phyloP scores from a whole-genome alignment of 2,888 invertebrate species.

The Rambutsinella grinnellia region DNA sequence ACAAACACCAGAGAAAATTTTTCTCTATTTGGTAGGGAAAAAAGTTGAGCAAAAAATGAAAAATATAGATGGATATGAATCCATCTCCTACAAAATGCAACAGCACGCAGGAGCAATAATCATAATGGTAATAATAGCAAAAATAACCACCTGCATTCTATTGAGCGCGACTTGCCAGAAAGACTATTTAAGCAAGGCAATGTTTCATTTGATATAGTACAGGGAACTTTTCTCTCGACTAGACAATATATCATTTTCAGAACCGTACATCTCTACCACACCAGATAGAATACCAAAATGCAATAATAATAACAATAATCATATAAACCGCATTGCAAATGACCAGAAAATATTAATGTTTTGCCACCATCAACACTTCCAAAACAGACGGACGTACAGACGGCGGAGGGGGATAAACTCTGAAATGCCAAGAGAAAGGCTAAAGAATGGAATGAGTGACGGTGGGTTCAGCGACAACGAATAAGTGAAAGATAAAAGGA shows the following conservation, averaged over 20 bases:
- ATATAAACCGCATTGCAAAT: slow-evolving; percentile 35
- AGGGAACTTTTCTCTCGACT: too few relatives aligned
- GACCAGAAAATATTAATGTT: slow-evolving; percentile 38
- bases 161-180: not conserved
- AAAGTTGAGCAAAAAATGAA: not conserved
- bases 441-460: slow-evolving; percentile 10
- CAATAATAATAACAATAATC: slow-evolving; percentile 24
- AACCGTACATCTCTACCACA: too few relatives aligned
- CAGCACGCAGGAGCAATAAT: slow-evolving; percentile 38
- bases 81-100: slow-evolving; percentile 34
- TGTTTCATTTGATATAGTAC: too few relatives aligned
- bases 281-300: too few relatives aligned
- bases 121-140: slow-evolving; percentile 17
- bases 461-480: too few relatives aligned
- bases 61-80: not conserved
- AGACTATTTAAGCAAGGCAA: not conserved
- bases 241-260: too few relatives aligned
- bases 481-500: too few relatives aligned
- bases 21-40: not conserved
- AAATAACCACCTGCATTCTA: slow-evolving; percentile 25
- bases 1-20: not conserved
- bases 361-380: not conserved
- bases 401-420: not conserved
- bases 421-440: not conserved
- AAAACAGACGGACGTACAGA: not conserved